phyloP scores from a whole-genome alignment of 2,113 vertebrate genomes.

The Daubentonia madagascariensis region DNA sequence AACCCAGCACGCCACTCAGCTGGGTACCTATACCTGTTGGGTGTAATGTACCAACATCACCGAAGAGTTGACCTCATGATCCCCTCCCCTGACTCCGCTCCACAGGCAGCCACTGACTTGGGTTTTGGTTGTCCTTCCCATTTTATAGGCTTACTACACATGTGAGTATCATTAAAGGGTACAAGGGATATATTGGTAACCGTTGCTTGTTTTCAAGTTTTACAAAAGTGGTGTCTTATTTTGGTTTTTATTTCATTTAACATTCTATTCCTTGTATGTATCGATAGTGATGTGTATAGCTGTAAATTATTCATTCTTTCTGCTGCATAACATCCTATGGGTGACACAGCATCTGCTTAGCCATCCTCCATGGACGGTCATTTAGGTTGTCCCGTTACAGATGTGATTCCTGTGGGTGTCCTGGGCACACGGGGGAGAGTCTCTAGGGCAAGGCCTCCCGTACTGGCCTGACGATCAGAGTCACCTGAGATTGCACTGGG shows the following conservation, averaged over 20 bases:
- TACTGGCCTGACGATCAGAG: neutral
- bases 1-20: neutral
- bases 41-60: too few species aligned
- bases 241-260: neutral
- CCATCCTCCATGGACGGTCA: neutral
- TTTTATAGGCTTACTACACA: neutral
- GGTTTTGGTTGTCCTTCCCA: neutral
- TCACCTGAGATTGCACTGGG: neutral
- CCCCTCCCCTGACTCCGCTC: neutral
- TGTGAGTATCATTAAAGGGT: neutral
- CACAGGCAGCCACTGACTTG: too few species aligned
- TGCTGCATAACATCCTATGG: neutral
- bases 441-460: neutral
- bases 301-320: neutral
- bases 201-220: neutral
- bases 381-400: neutral
- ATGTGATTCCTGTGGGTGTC: neutral
- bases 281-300: accelerated
- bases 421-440: neutral
- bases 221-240: neutral
- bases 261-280: neutral
- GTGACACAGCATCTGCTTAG: neutral
- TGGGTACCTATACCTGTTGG: too few species aligned
- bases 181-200: neutral
- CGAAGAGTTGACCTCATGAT: too few species aligned